Conservation (phyloP, 2,797 vertebrate species). For the Liasis olivaceus region DNA sequence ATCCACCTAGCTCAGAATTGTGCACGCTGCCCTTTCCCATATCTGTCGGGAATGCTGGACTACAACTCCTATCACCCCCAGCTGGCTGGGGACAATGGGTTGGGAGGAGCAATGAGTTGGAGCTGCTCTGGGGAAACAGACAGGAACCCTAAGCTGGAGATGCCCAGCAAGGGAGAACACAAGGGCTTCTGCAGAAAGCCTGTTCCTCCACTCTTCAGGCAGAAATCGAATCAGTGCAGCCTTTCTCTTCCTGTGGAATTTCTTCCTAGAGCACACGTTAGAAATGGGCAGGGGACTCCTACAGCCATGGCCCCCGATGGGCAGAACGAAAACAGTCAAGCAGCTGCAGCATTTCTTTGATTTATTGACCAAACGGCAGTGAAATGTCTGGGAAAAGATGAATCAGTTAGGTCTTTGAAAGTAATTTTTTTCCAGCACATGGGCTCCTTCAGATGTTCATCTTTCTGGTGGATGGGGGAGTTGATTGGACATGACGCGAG, state of each 20-base stretch:
- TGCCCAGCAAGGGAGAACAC: fast-evolving
- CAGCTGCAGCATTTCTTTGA: fast-evolving
- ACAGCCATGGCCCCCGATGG: not conserved
- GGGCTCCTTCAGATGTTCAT: not conserved
- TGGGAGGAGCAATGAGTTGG: not conserved
- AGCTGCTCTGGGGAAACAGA: not conserved
- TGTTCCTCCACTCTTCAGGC: not conserved
- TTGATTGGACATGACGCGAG: not conserved
- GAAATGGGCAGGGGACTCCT: not conserved
- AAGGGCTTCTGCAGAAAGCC: not conserved
- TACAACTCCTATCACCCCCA: not conserved
- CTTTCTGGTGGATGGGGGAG: not conserved
- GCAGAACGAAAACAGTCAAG: too few relatives aligned
- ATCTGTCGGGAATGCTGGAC: too few relatives aligned
- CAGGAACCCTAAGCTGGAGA: not conserved
- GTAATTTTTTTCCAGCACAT: not conserved
- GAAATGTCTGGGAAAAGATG: not conserved
- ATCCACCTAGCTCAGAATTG: not conserved
- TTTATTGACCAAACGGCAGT: not conserved
- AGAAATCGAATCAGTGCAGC: not conserved
- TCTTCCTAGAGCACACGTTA: too few relatives aligned
- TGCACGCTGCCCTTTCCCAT: not conserved
- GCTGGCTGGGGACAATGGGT: not conserved
- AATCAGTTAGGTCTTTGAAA: not conserved
- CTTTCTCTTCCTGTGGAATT: not conserved